Percentiles rank a stretch among this genome's conserved stretches.
phyloP scores from a whole-genome alignment of 2,888 invertebrate genomes.

The Cephus sareptanus region DNA sequence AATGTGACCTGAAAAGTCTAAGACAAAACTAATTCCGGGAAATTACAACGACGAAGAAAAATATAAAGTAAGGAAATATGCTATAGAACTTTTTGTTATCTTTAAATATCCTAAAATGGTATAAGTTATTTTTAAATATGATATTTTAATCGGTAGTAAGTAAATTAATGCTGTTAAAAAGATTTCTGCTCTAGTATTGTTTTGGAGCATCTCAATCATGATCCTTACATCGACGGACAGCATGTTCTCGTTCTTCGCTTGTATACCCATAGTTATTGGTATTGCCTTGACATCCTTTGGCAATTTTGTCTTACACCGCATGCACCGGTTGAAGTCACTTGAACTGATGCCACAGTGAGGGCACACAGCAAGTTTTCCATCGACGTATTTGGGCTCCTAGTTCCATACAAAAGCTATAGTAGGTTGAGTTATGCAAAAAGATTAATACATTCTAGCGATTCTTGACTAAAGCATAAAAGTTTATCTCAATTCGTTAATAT shows the following conservation, averaged over 20 bases:
- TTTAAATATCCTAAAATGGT: background rate
- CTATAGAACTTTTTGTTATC: background rate
- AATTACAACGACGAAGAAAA: slow-evolving; percentile 7
- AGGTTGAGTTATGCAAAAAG: background rate
- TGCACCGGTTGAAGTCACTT: slow-evolving; percentile 82
- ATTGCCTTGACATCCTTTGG: slow-evolving; percentile 77
- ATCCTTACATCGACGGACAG: slow-evolving; percentile 34
- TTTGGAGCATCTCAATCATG: slow-evolving; percentile 12
- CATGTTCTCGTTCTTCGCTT: slow-evolving; percentile 35
- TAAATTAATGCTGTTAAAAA: background rate
- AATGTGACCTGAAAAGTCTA: slow-evolving; percentile 29
- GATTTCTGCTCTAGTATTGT: background rate
- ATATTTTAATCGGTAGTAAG: background rate
- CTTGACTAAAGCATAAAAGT: slow-evolving; percentile 2
- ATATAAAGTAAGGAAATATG: background rate
- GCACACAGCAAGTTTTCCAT: slow-evolving; percentile 83
- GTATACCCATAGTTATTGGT: slow-evolving; percentile 42
- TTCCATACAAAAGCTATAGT: slow-evolving; percentile 30
- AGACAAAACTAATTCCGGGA: background rate
- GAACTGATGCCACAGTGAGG: slow-evolving; percentile 84
- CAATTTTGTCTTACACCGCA: slow-evolving; percentile 77
- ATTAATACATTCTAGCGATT: background rate
- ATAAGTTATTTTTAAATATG: background rate
- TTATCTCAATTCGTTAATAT: background rate
- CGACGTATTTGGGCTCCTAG: slow-evolving; percentile 71